Evolutionary conservation across 1,140 invertebrate genomes (phyloP).

Genomic region (Drosophila mauritiana): DNA sequence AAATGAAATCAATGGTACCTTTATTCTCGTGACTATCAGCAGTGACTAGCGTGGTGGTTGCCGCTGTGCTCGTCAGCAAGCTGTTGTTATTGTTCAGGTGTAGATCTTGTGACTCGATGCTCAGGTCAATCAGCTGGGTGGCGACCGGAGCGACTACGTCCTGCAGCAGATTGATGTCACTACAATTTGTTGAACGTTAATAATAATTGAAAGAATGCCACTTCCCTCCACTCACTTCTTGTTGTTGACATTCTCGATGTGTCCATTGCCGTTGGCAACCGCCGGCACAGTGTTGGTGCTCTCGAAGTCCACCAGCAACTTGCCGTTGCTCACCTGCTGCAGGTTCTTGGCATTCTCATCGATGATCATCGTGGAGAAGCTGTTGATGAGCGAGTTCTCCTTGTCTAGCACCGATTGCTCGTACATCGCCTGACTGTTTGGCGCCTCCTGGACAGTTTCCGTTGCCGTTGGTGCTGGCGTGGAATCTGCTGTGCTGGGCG

Average conservation of each 20-base stretch:
- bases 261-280: constrained; percentile 81
- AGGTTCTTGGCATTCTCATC: constrained; percentile 83
- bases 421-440: constrained; percentile 78
- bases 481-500: constrained; percentile 47
- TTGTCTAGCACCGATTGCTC: constrained; percentile 84
- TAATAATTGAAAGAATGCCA: not conserved
- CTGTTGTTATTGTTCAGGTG: constrained; percentile 84
- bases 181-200: constrained; percentile 8
- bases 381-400: constrained; percentile 82
- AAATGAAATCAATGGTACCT: constrained; percentile 49
- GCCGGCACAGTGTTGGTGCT: constrained; percentile 50
- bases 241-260: constrained; percentile 84
- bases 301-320: constrained; percentile 69
- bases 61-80: constrained; percentile 80
- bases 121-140: constrained; percentile 81
- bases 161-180: constrained; percentile 82
- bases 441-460: constrained; percentile 38
- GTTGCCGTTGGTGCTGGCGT: constrained; percentile 17
- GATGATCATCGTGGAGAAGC: constrained; percentile 83
- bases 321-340: constrained; percentile 80
- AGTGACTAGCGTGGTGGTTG: constrained; percentile 84
- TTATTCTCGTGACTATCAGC: constrained; percentile 85
- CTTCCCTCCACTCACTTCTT: constrained; percentile 70
- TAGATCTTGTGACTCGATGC: constrained; percentile 82
- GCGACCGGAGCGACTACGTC: constrained; percentile 68